Conservation (phyloP, 2,888 invertebrate genomes). For the Acronicta psi region DNA sequence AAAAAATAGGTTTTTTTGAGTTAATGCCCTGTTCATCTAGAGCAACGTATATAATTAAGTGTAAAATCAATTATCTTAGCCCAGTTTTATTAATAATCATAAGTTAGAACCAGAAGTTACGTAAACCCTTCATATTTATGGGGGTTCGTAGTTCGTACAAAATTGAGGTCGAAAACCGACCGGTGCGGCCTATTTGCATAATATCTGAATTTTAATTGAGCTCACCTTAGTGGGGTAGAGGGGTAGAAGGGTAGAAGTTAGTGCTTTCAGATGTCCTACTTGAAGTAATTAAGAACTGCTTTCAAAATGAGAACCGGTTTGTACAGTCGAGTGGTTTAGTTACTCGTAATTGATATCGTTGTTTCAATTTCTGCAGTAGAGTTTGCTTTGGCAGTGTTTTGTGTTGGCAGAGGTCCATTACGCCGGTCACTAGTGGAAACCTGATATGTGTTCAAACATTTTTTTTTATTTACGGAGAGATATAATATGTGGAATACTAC, state of each 20-base stretch:
- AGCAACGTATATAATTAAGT: too few species aligned
- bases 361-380: background rate
- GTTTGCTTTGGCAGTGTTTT: background rate
- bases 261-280: constrained; percentile 6
- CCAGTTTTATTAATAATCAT: constrained; percentile 42
- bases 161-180: constrained; percentile 45
- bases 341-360: constrained; percentile 1
- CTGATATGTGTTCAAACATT: too few species aligned
- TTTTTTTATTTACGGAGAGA: too few species aligned
- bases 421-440: too few species aligned
- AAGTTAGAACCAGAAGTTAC: constrained; percentile 33
- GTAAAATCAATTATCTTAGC: constrained; percentile 34
- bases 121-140: constrained; percentile 41
- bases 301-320: constrained; percentile 15
- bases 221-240: constrained; percentile 27
- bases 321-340: background rate
- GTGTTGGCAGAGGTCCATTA: background rate
- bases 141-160: constrained; percentile 33
- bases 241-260: constrained; percentile 13
- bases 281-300: constrained; percentile 13
- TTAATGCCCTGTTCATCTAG: too few species aligned
- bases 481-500: too few species aligned
- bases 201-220: constrained; percentile 53
- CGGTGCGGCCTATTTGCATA: constrained; percentile 48
- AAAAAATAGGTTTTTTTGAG: too few species aligned